Base-by-base conservation (phyloP, 2,113 vertebrate genomes). In the Hippocampus zosterae region DNA sequence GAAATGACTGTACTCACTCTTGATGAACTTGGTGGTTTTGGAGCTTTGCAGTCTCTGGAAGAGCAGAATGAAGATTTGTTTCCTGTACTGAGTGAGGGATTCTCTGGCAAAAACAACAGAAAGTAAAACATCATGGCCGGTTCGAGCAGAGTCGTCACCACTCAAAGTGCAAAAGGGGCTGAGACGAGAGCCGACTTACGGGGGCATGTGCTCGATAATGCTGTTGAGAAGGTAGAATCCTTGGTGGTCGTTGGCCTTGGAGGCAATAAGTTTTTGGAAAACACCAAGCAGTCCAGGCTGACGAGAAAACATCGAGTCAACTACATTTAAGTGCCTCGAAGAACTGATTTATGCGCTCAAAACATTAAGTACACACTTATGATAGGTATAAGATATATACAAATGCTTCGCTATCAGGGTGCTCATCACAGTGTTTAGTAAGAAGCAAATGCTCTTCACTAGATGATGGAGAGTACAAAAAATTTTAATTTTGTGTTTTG, bases 41-140 rank as follows among this genome's bases (percentile, higher is more conserved):
- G 97, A 99, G 91, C 93, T 95, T 77, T 99, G 97, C 73, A 99
- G 94, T 90, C 97, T 95, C 86, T 99, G 97, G 91, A 99, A 99
- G 4, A 98, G 92, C 15, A 99, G 89, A 88, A 99, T 96, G 88
- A 96, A 99, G 90, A 99, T 98, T 82, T 98, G 97, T 77, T 96
- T 98, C 88, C 94, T 95, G 84, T 98, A 99, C 46, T 97, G 94
- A 77, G 88, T 93, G 84, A 99, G 92, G 0, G 95, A 95, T 65
- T 95, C 96, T 60, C 97, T 99, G 84, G 27, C 2, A 57, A 75
- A 67, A 68, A n/a, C 23, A 65, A 37, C 5, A 25, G 44, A 3
- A 40, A 4, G 7, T 46, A 13, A 37, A 12, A n/a, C 5, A 5
- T 75, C 15, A 69, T 3, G 15, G 64, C 12, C 27, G 56, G 11